Percentiles rank a stretch among this genome's conserved stretches.
These are phyloP conservation scores for Salvelinus alpinus DNA, from an alignment of 2,113 vertebrate species.

Conservation along the genomic window DNA sequence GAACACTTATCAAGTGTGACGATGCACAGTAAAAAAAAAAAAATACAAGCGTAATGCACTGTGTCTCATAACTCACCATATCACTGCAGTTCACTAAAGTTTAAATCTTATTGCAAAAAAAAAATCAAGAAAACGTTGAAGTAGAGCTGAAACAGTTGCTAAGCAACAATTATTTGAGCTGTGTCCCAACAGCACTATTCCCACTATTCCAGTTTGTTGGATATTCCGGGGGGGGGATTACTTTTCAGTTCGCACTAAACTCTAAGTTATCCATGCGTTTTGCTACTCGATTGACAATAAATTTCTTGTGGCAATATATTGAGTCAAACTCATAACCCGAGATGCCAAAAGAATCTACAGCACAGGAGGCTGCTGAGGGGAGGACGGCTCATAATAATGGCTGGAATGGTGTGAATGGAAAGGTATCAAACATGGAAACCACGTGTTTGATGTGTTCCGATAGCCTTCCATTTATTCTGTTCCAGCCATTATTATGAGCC, in stretches of 20 bases:
- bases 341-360: not conserved
- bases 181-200: not conserved
- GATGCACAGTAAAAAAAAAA: no score
- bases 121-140: conserved; percentile 72
- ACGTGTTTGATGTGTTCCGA: no score
- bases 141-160: conserved; percentile 71
- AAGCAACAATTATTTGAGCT: conserved; percentile 68
- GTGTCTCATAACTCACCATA: not conserved
- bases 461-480: no score
- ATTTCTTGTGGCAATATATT: conserved; percentile 5
- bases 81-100: conserved; percentile 28
- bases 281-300: not conserved
- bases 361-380: not conserved
- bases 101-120: conserved; percentile 58
- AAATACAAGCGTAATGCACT: no score
- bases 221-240: conserved; percentile 25
- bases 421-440: no score
- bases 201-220: conserved; percentile 30
- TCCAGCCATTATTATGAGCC: no score
- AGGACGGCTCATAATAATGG: no score
- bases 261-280: not conserved
- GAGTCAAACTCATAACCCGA: not conserved
- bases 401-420: no score
- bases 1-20: conserved; percentile 2
- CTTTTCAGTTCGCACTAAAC: conserved; percentile 16